phyloP scores from a whole-genome alignment of 2,888 invertebrate species.

The Dolomedes plantarius region DNA sequence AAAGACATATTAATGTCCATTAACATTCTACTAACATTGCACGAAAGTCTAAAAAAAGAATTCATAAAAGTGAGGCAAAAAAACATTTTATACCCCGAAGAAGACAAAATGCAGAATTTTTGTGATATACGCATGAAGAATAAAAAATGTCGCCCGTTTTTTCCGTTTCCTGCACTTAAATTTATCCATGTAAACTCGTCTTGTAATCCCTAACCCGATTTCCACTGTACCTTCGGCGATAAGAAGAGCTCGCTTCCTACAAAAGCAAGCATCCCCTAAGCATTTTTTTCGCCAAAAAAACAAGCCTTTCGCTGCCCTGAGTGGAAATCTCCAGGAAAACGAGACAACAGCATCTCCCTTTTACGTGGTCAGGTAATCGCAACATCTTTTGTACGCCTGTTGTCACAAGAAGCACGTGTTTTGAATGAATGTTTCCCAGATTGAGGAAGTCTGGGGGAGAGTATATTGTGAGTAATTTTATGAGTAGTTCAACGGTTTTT shows the following conservation, averaged over 20 bases:
- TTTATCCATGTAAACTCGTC: neutral
- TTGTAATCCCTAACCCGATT: neutral
- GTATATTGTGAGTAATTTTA: neutral
- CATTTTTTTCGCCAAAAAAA: neutral
- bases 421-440: neutral
- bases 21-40: too few species aligned
- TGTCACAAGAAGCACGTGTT: neutral
- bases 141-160: neutral
- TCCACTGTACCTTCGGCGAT: neutral
- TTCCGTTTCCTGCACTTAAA: constrained; percentile 1
- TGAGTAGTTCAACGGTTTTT: neutral
- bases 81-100: too few species aligned
- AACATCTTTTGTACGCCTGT: neutral
- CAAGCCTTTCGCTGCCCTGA: too few species aligned
- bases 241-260: neutral
- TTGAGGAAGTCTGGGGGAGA: neutral
- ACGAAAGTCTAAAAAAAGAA: too few species aligned
- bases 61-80: too few species aligned
- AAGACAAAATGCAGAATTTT: too few species aligned
- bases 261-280: neutral
- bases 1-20: too few species aligned
- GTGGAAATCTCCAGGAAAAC: neutral
- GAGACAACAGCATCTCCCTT: neutral
- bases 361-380: neutral
- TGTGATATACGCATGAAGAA: too few species aligned